Conservation (phyloP, 2,113 vertebrate genomes). For the Delphinus delphis region DNA sequence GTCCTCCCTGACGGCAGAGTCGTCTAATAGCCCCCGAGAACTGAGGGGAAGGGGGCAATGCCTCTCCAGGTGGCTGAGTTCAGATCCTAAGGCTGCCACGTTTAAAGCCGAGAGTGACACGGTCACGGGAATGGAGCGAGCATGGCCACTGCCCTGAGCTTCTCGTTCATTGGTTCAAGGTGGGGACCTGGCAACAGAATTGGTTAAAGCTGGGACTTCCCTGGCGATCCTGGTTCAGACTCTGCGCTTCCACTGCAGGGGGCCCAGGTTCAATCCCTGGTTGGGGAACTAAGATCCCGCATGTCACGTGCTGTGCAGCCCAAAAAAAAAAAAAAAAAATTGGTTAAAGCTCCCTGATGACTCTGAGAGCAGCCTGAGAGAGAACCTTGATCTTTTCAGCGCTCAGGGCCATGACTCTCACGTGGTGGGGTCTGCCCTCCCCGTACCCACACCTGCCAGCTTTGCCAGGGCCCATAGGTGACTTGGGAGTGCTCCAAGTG, state of each 20-base stretch:
- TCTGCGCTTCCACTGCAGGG: neutral
- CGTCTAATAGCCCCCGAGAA: neutral
- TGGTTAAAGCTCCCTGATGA: neutral
- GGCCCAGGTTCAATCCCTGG: neutral
- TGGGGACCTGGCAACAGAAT: neutral
- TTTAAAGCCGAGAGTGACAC: neutral
- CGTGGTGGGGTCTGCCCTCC: neutral
- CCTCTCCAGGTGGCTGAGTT: rapidly evolving
- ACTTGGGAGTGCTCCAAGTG: too few relatives aligned
- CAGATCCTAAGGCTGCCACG: neutral
- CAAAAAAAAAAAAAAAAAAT: neutral
- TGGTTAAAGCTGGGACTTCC: neutral
- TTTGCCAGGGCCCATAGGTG: neutral
- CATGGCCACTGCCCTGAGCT: neutral
- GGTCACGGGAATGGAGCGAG: rapidly evolving
- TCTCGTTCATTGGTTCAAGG: neutral
- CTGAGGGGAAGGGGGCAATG: too few relatives aligned
- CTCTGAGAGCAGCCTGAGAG: neutral
- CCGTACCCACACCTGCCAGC: rapidly evolving
- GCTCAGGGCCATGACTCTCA: rapidly evolving
- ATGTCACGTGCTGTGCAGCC: neutral
- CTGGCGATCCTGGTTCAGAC: neutral
- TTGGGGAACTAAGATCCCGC: neutral
- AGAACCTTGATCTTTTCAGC: neutral
- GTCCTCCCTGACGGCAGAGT: neutral